Evolutionary conservation across 2,113 vertebrate genomes (phyloP).

Genomic region (Oreotrochilus melanogaster): DNA sequence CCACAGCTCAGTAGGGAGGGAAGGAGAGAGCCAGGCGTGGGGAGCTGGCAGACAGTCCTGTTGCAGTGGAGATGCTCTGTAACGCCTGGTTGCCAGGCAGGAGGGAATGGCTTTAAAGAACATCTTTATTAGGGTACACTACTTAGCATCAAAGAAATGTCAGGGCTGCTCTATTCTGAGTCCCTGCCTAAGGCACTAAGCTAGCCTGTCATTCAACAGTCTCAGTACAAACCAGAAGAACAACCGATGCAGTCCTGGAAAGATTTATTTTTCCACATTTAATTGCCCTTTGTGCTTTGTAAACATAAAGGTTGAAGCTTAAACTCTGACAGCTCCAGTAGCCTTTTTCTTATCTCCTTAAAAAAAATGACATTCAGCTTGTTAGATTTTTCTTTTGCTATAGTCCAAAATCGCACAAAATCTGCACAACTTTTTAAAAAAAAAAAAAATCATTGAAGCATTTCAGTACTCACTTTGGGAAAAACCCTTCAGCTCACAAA

Average conservation of each 20-base stretch:
- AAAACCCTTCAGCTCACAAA: slow-evolving; percentile 23
- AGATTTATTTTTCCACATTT: slow-evolving; percentile 79
- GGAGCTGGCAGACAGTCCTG: neutral
- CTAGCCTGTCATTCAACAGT: slow-evolving; percentile 69
- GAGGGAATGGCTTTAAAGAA: slow-evolving; percentile 25
- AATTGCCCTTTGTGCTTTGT: slow-evolving; percentile 85
- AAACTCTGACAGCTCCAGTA: slow-evolving; percentile 74
- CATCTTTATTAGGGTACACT: slow-evolving; percentile 35
- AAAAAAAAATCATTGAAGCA: slow-evolving; percentile 38
- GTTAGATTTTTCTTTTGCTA: slow-evolving; percentile 46
- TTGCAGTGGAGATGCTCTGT: neutral
- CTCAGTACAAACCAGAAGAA: slow-evolving; percentile 46
- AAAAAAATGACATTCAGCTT: slow-evolving; percentile 73
- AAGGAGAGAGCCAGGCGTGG: neutral
- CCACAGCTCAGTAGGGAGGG: neutral
- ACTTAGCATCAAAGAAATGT: slow-evolving; percentile 72
- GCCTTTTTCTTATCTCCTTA: slow-evolving; percentile 71
- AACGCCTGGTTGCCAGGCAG: neutral
- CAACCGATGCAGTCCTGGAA: slow-evolving; percentile 45
- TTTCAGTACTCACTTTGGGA: slow-evolving; percentile 51
- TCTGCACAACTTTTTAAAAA: neutral
- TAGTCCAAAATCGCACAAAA: neutral
- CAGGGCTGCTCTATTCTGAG: slow-evolving; percentile 50
- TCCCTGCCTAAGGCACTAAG: slow-evolving; percentile 23
- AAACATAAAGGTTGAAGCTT: slow-evolving; percentile 82